Evolutionary conservation across 1,140 invertebrate genomes (phyloP), one percentile per base, ranked within the genome.

Genomic region (Drosophila ironensis): DNA sequence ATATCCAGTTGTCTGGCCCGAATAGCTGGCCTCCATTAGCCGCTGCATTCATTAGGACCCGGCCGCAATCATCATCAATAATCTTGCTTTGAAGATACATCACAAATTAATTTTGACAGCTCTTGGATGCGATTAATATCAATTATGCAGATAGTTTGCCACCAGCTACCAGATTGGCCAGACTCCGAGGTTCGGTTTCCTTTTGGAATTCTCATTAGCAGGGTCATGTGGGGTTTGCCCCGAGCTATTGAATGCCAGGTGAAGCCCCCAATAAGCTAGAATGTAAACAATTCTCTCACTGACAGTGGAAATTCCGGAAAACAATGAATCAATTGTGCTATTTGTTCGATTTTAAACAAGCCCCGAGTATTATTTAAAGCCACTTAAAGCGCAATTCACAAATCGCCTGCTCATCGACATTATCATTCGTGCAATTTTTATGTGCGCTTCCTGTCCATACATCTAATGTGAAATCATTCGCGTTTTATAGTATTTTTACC

Each of bases 61-160:
- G 52, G 33, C 16, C 41, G 48, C 45, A 68, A 66, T 66, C 69
- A 78, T 63, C 64, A 84, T 84, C 73, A 78, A 86, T 74, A 84
- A 74, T 84, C 74, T 59, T 24, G 46, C 57, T 53, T 33, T 51
- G 57, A 40, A 70, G 77, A 77, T 61, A 60, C 77, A 77, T 54
- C 54, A 54, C 59, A 76, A 75, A 82, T 81, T 75, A 81, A 76
- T 86, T 84, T 74, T 86, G 80, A 78, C 78, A 86, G 74, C 74
- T 86, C 52, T 86, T 51, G 74, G 60, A 75, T 71, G 70, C 67
- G 61, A 84, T 86, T 84, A 74, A 84, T 86, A 78, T 84, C 78
- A 78, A 80, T 84, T 84, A 84, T 74, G 71, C 54, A 64, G 72
- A 60, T 57, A 68, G 59, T 67, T 71, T 30, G 68, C 28, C 24